Base-by-base conservation (phyloP, 2,888 invertebrate genomes). In the Laspeyria flexula region DNA sequence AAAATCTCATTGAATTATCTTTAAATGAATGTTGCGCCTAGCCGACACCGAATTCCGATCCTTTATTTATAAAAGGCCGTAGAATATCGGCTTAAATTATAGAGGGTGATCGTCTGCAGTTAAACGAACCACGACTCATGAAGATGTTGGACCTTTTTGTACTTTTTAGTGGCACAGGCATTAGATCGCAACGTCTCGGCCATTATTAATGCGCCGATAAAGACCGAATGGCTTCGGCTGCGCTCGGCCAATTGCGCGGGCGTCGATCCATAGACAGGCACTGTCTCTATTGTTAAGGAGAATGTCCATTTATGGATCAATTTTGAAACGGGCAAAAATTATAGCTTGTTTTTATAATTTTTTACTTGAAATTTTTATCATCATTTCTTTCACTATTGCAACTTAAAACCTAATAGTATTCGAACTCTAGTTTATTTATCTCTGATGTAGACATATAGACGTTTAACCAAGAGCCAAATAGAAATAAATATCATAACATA, bases 91-190 rank as follows among this genome's bases (percentile, higher is more conserved):
- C 63, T 75, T 66, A 76, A 78, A 80, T 77, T 77, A 77, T 73
- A 78, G 75, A 65, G 73, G 70, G 61, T 66, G 65, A 64, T 62
- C 72, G 68, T 73, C 63, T 56, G 63, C 60, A 64, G 71, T 69
- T 73, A 66, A 71, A 75, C 72, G 72, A 65, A 72, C 70, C 79
- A 80, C 77, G 81, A 77, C 72, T 72, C 74, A 74, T 77, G 73
- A 76, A 80, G 75, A 75, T 75, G 75, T 79, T 71, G 70, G 60
- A 59, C 57, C 67, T 69, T 71, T 73, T 74, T 77, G 59, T 60
- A 57, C 51, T 62, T 71, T 70, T 72, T 73, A 71, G 50, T 55
- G 39, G 49, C 50, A 50, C 29, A 59, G 57, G 54, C 58, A 63
- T 73, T 75, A 73, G 74, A 73, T 66, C 44, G 55, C 51, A 55